Conservation (phyloP, 64 coral and sea anemone species). For the Montipora foliosa region DNA sequence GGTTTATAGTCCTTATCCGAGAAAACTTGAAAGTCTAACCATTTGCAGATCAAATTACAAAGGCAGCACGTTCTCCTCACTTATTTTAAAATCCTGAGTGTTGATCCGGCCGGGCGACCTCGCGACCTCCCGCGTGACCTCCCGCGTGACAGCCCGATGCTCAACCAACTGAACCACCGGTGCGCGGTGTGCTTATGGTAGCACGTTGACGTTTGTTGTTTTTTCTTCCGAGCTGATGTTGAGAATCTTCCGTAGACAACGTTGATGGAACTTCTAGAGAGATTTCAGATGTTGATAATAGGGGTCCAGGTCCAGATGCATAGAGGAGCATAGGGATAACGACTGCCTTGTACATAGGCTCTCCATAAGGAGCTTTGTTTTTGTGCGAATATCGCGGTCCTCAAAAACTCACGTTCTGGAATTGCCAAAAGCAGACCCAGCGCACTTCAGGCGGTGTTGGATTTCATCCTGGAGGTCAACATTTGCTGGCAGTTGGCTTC, state of each 20-base stretch:
- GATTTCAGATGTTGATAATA: constrained; percentile 20
- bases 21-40: too few relatives aligned
- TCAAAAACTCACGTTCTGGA: background rate
- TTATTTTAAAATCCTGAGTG: too few relatives aligned
- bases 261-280: constrained; percentile 41
- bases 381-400: background rate
- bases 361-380: constrained; percentile 37
- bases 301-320: too few relatives aligned
- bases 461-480: background rate
- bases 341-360: background rate
- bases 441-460: background rate
- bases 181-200: background rate
- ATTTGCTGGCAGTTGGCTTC: background rate
- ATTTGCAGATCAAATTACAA: too few relatives aligned
- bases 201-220: background rate
- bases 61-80: too few relatives aligned
- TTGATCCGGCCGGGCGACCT: too few relatives aligned
- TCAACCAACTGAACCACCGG: too few relatives aligned
- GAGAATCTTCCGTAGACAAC: constrained; percentile 14
- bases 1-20: background rate
- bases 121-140: too few relatives aligned
- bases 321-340: constrained; percentile 7
- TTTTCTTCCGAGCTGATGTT: constrained; percentile 20
- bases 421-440: background rate
- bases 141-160: too few relatives aligned